Evolutionary conservation across 23 tunicate species (phyloP), one percentile per base, ranked within the genome.

Genomic region (Oikopleura albicans): DNA sequence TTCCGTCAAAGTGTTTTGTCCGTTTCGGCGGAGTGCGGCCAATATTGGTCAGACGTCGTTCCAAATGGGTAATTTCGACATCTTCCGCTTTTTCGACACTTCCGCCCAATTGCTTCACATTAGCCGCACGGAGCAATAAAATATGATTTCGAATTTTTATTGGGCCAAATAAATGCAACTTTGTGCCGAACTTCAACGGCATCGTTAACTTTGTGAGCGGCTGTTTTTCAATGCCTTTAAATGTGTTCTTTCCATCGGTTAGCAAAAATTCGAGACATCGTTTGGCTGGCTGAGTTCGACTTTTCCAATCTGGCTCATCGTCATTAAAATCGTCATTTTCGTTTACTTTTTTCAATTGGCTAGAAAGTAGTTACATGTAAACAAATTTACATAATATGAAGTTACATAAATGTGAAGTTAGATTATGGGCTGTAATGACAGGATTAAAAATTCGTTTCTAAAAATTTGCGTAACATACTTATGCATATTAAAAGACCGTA

Each of bases 281-380:
- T 37, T 71, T 71, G 4, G 79, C 79, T 37, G 33, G 37, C 31
- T 16, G 79, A 8, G 59, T 22, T 8, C n/a, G n/a, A 12, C 63
- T 12, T 49, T 49, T 49, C 63, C 63, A 49, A 49, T 49, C 63
- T 49, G 12, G 63, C 35, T 71, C 79, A 2, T 71, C 79, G 2
- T 29, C 79, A 71, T 71, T 29, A 71, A 71, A 71, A 12, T 71
- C 79, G 79, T 71, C 79, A 71, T 71, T 71, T 71, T 27, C 79
- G 31, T 71, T 71, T 71, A 12, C 34, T 29, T 16, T 16, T 29
- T 71, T 71, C 31, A 71, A 37, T 31, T 71, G 79, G 37, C 34
- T 12, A n/a, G n/a, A n/a, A n/a, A n/a, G n/a, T n/a, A n/a, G n/a
- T n/a, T n/a, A n/a, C n/a, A n/a, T n/a, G n/a, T n/a, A n/a, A n/a